Evolutionary conservation across 2,113 vertebrate genomes (phyloP), one percentile per base, ranked within the genome.

Genomic region (Colinus virginianus): DNA sequence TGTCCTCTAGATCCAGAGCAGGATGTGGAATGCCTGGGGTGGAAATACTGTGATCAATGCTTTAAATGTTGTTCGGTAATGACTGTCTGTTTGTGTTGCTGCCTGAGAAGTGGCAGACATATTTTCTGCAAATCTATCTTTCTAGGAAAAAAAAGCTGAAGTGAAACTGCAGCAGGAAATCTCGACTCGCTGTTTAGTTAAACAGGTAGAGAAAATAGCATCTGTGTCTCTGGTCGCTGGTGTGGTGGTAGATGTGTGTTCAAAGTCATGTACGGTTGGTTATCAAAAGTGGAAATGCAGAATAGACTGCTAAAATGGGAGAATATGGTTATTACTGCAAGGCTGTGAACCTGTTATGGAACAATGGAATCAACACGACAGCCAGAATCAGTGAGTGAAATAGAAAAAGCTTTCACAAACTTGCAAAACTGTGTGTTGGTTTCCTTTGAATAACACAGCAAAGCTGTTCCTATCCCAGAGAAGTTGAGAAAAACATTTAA

Each of bases 331-430:
- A 74, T 95, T 91, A 84, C 85, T 96, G 74, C 30, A 87, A 94
- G 93, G 82, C 92, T 96, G 95, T 96, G 91, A 96, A 95, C 82
- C 84, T 95, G 93, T 95, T 86, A 43, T 1, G 68, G 88, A 88
- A 83, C 79, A 78, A 95, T 95, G 92, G 95, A 93, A 90, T 67
- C 76, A 86, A 91, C 43, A 9, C 38, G 93, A 91, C 94, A 96
- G 94, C 82, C 88, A 55, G 95, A 96, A 96, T 96, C 95, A 96
- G 95, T 77, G 88, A 95, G 88, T 94, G 90, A 95, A 94, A 91
- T 46, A 75, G 90, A 46, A 36, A 95, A 95, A 90, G 83, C 90
- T 90, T 88, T 96, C 90, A 80, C 36, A 0, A 91, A 88, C 56
- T 80, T 83, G 88, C 46, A 64, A 59, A 90, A 38, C 2, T 40